phyloP scores from a whole-genome alignment of 2,113 vertebrate species.

The Tympanuchus pallidicinctus region DNA sequence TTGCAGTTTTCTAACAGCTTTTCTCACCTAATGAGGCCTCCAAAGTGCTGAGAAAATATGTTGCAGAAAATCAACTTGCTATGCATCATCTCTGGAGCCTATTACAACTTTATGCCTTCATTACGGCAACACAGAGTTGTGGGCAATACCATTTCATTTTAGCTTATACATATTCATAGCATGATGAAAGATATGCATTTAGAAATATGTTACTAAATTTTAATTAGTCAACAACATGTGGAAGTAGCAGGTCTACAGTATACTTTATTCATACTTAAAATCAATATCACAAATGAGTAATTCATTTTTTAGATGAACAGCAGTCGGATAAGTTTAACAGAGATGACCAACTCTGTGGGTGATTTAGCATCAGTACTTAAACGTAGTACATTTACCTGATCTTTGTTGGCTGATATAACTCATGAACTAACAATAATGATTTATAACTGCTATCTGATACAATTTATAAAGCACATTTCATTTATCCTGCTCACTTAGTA shows the following conservation, averaged over 20 bases:
- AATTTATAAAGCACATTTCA: not conserved
- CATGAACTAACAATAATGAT: not conserved
- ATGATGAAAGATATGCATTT: not conserved
- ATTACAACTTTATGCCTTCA: slow-evolving; percentile 9
- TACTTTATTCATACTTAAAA: not conserved
- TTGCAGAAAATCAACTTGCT: not conserved
- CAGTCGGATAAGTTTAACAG: not conserved
- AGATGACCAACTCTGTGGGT: not conserved
- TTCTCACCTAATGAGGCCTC: slow-evolving; percentile 45
- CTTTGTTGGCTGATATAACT: not conserved
- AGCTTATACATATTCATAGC: not conserved
- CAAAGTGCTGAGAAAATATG: slow-evolving; percentile 24
- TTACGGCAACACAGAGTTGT: not conserved
- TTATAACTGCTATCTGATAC: not conserved
- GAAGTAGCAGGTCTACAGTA: not conserved
- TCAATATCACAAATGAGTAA: not conserved
- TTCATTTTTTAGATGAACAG: not conserved
- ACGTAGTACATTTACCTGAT: not conserved
- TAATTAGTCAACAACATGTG: not conserved
- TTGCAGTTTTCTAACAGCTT: slow-evolving; percentile 21
- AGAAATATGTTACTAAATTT: not conserved
- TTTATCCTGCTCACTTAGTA: not conserved
- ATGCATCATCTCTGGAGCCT: slow-evolving; percentile 1
- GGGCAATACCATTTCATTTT: not conserved
- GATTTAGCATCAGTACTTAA: not conserved